Evolutionary conservation across 2,113 vertebrate genomes (phyloP).

Genomic region (Elaphurus davidianus): DNA sequence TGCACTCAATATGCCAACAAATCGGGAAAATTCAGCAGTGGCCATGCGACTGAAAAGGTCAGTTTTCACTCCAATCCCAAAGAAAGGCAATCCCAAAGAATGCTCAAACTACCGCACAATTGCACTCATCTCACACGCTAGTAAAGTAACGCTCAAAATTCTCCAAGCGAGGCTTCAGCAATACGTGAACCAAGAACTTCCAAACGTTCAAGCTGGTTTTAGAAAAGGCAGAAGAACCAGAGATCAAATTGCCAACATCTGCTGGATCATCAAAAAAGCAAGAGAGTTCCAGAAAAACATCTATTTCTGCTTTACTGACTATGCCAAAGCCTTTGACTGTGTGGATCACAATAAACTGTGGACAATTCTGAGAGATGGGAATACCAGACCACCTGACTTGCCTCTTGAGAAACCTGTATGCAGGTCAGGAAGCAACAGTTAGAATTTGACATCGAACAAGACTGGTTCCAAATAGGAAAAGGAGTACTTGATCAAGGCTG

Average conservation of each 20-base stretch:
- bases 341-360: neutral
- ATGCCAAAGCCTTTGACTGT: neutral
- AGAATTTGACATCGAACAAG: neutral
- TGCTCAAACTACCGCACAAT: neutral
- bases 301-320: neutral
- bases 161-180: neutral
- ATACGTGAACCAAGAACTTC: rapidly evolving
- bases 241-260: neutral
- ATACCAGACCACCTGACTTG: neutral
- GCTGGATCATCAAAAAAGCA: neutral
- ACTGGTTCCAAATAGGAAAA: neutral
- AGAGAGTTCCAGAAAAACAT: neutral
- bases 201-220: neutral
- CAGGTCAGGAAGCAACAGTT: neutral
- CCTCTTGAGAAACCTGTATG: neutral
- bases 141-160: neutral
- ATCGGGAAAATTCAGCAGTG: neutral
- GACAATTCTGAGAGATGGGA: neutral
- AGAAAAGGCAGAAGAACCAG: neutral
- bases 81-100: neutral
- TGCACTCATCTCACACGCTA: rapidly evolving
- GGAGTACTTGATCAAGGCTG: neutral
- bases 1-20: neutral
- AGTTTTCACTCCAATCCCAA: neutral
- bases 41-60: neutral